Conservation (phyloP, 2,888 invertebrate genomes). For the Mesochorus sp. region DNA sequence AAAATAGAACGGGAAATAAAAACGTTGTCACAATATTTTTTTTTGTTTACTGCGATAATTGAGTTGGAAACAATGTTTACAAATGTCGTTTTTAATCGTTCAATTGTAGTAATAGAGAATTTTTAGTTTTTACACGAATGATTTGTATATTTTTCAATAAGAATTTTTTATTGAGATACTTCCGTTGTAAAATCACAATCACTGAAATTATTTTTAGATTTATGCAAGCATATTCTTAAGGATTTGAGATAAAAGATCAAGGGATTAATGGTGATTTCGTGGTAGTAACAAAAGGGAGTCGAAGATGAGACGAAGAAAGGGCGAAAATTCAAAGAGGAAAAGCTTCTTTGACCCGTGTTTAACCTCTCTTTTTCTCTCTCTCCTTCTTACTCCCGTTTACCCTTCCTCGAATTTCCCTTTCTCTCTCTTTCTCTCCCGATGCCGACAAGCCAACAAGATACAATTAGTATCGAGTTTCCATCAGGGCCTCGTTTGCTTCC, state of each 20-base stretch:
- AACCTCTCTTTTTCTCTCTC: not conserved
- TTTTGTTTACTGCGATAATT: too few relatives aligned
- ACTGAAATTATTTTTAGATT: too few relatives aligned
- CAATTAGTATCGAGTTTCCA: constrained; percentile 79
- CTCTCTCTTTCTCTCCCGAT: constrained; percentile 31
- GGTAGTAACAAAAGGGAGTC: not conserved
- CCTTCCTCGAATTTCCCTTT: not conserved
- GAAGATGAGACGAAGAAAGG: not conserved
- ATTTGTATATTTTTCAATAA: not conserved
- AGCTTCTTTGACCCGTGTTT: not conserved
- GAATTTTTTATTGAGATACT: too few relatives aligned
- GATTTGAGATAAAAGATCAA: too few relatives aligned
- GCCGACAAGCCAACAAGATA: constrained; percentile 59
- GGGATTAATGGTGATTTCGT: not conserved
- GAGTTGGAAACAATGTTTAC: too few relatives aligned
- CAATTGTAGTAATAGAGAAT: too few relatives aligned
- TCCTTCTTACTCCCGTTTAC: constrained; percentile 5
- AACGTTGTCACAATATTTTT: too few relatives aligned
- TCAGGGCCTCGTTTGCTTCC: constrained; percentile 76
- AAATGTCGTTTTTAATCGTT: too few relatives aligned
- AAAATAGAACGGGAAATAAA: too few relatives aligned
- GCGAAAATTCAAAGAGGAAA: not conserved
- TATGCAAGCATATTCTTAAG: too few relatives aligned
- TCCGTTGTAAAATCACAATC: too few relatives aligned
- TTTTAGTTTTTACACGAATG: too few relatives aligned